Evolutionary conservation across 2,888 invertebrate genomes (phyloP), one percentile per base, ranked within the genome.

Genomic region (Xanthia icteritia): DNA sequence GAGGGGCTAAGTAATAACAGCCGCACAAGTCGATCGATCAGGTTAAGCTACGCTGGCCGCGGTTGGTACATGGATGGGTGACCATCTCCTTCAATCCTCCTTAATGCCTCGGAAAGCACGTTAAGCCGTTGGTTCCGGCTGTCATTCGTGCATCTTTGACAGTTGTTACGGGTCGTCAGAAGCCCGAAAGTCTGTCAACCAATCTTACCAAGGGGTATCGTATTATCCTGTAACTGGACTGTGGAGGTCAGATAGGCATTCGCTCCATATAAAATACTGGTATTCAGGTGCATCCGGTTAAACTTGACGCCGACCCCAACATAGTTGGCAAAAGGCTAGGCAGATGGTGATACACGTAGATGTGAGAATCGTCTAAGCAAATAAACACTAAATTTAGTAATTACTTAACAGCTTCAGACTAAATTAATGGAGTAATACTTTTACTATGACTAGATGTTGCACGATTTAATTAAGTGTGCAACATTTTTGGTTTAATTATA

Each of bases 401-500:
- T 54, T 31, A 31, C 31, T 31, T 54, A 58, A 27, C 5, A 67
- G 31, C 9, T 31, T 48, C 23, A 67, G 23, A 9, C 31, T 51
- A 23, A 58, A 68, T 54, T 54, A 68, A 54, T 51, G 23, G 17
- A 51, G 5, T 51, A 48, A 15, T 48, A 31, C 9, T 9, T 11
- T 51, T 17, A 67, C 67, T n/a, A 36, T 17, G 36, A n/a, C 17
- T 68, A n/a, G 54, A 54, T n/a, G 68, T 42, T 68, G 56, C 84
- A 60, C 63, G 77, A 56, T 70, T 81, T 77, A 77, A 77, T 77
- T 70, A 74, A 73, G 63, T 69, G 61, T 23, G 69, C 31, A 70
- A 75, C 58, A 63, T 74, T 81, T 77, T 81, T 70, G 63, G 63
- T 76, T 67, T 77, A 69, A 76, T 66, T 73, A 83, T 79, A 70